Evolutionary conservation across 2,113 vertebrate genomes (phyloP).

Genomic region (Corythornis cristatus): DNA sequence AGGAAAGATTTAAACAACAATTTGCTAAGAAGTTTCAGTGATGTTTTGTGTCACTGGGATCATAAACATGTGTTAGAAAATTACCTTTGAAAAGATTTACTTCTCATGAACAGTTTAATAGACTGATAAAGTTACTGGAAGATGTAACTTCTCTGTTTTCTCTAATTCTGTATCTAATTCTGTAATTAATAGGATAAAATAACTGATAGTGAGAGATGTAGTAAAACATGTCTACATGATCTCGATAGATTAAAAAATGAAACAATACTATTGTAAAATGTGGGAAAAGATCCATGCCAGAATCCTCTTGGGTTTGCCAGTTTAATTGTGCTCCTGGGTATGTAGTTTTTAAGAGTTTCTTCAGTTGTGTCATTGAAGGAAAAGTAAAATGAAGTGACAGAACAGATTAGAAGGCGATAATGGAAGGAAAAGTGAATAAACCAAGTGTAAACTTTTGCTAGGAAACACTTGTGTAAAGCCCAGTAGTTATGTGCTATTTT

Average conservation of each 20-base stretch:
- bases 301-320: constrained; percentile 49
- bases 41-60: background rate
- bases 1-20: constrained; percentile 7
- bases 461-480: constrained; percentile 36
- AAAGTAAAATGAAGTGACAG: constrained; percentile 72
- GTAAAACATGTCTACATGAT: constrained; percentile 2
- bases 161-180: constrained; percentile 25
- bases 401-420: constrained; percentile 64
- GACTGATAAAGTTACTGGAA: constrained; percentile 18
- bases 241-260: constrained; percentile 1
- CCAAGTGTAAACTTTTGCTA: constrained; percentile 66
- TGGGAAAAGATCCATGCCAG: constrained; percentile 26
- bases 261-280: constrained; percentile 38
- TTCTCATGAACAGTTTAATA: background rate
- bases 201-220: background rate
- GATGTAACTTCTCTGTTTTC: background rate
- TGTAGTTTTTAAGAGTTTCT: constrained; percentile 62
- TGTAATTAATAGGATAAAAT: constrained; percentile 23
- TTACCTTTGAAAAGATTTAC: constrained; percentile 32
- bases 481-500: background rate
- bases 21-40: background rate
- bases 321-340: constrained; percentile 57
- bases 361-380: constrained; percentile 70
- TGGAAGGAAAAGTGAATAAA: constrained; percentile 70
- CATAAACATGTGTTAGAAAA: background rate